Base-by-base conservation (phyloP, 2,888 invertebrate genomes). In the Timandra comae region DNA sequence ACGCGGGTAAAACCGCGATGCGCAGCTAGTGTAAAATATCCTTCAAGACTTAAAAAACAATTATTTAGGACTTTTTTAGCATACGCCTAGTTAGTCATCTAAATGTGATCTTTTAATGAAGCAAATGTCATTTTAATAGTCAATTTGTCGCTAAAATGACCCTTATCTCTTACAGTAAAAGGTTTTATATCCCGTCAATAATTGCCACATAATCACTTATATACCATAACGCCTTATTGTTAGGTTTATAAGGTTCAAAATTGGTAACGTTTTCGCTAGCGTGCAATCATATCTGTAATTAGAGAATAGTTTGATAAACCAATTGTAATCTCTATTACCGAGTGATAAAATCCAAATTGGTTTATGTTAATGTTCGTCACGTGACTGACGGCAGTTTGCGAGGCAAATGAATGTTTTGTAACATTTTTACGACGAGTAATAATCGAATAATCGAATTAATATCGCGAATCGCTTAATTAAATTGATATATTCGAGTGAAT, bases 391-490 rank as follows among this genome's bases (percentile, higher is more conserved):
- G 66, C 63, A 71, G 77, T 81, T 80, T 67, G 61, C 65, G 58
- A 62, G 62, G 60, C 57, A 67, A 68, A 65, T 57, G 63, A 61
- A 66, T 70, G 75, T 65, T 70, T 66, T 67, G 75, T 76, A 76
- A 75, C 63, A 65, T 79, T 75, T 80, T 81, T 80, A 79, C 68
- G 70, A 67, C 56, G 53, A 65, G 73, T 67, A 64, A 74, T 82
- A 22, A 8, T 22, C 8, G n/a, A 24, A 24, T 24, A 79, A 80
- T 79, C 81, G 78, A 78, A 77, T 80, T 78, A 79, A 80, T 80
- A 81, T 80, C 64, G 76, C 68, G 63, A 68, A 79, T 77, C 80
- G 63, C 71, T 81, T 80, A 79, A 82, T 82, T 81, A 77, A 79
- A 81, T 79, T 76, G 79, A 76, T 77, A 16, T 16, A 6, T n/a